These are phyloP conservation scores for Lasioglossum vierecki DNA, from an alignment of 2,888 invertebrate genomes.

Conservation along the genomic window DNA sequence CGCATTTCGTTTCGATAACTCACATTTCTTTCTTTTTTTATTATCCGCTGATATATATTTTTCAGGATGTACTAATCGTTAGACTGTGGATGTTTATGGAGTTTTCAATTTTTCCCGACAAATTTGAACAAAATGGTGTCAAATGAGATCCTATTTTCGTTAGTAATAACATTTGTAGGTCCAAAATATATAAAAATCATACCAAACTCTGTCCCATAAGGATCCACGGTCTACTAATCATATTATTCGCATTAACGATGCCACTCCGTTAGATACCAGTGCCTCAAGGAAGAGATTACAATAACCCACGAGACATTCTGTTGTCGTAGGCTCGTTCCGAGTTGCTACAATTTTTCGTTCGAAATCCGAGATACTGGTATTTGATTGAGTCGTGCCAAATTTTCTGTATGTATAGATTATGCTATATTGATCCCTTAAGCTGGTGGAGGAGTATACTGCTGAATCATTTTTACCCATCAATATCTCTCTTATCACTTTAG, in stretches of 20 bases:
- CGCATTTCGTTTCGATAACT: constrained; percentile 21
- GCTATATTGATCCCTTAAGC: constrained; percentile 36
- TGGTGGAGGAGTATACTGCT: constrained; percentile 51
- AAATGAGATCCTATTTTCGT: too few relatives aligned
- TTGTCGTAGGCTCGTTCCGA: neutral
- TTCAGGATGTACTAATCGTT: constrained; percentile 39
- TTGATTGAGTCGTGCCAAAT: constrained; percentile 22
- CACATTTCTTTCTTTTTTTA: neutral
- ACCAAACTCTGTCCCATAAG: too few relatives aligned
- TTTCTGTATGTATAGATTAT: constrained; percentile 39
- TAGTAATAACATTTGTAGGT: too few relatives aligned
- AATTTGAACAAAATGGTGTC: too few relatives aligned
- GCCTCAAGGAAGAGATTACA: neutral
- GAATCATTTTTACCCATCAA: constrained; percentile 28
- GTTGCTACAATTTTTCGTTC: neutral
- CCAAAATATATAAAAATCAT: too few relatives aligned
- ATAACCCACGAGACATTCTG: neutral
- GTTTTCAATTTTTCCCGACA: too few relatives aligned
- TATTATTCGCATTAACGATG: constrained; percentile 4
- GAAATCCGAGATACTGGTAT: constrained; percentile 31
- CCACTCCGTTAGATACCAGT: constrained; percentile 33
- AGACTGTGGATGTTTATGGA: too few relatives aligned
- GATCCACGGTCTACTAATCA: constrained; percentile 18
- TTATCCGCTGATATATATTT: constrained; percentile 13
- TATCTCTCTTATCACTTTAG: constrained; percentile 4